Evolutionary conservation across 2,113 vertebrate species (phyloP).

Genomic region (Engystomops pustulosus): DNA sequence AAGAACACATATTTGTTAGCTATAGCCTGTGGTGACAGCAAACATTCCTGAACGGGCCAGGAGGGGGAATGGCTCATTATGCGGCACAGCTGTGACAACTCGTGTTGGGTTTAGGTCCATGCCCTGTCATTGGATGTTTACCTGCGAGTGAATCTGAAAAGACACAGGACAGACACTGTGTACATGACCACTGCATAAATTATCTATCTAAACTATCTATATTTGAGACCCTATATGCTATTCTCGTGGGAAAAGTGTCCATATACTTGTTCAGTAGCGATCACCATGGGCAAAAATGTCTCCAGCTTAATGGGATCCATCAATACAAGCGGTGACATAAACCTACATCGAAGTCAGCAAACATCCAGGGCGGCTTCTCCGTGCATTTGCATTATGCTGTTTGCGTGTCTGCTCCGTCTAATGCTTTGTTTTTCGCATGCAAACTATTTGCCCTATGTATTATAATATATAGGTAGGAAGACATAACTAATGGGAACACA

Average conservation of each 20-base stretch:
- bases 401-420: slow-evolving; percentile 59
- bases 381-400: slow-evolving; percentile 28
- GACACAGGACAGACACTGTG: slow-evolving; percentile 76
- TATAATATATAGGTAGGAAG: slow-evolving; percentile 23
- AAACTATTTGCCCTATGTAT: slow-evolving; percentile 59
- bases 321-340: slow-evolving; percentile 22
- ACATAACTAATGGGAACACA: too few species aligned
- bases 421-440: slow-evolving; percentile 63
- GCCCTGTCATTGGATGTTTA: slow-evolving; percentile 82
- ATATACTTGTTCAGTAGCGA: slow-evolving; percentile 47
- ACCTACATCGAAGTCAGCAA: slow-evolving; percentile 27
- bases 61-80: slow-evolving; percentile 78
- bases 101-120: slow-evolving; percentile 76
- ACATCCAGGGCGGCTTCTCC: neutral
- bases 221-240: slow-evolving; percentile 63
- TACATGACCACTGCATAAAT: slow-evolving; percentile 78
- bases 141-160: slow-evolving; percentile 90
- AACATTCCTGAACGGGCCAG: slow-evolving; percentile 85
- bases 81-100: slow-evolving; percentile 84
- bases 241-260: slow-evolving; percentile 70
- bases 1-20: slow-evolving; percentile 82
- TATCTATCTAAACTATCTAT: slow-evolving; percentile 62
- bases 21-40: slow-evolving; percentile 86
- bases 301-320: slow-evolving; percentile 56
- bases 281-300: slow-evolving; percentile 64